Percentiles rank a stretch among this genome's conserved stretches.
Evolutionary conservation across 2,888 invertebrate species (phyloP).

Genomic region (Lasioglossum zephyrum): DNA sequence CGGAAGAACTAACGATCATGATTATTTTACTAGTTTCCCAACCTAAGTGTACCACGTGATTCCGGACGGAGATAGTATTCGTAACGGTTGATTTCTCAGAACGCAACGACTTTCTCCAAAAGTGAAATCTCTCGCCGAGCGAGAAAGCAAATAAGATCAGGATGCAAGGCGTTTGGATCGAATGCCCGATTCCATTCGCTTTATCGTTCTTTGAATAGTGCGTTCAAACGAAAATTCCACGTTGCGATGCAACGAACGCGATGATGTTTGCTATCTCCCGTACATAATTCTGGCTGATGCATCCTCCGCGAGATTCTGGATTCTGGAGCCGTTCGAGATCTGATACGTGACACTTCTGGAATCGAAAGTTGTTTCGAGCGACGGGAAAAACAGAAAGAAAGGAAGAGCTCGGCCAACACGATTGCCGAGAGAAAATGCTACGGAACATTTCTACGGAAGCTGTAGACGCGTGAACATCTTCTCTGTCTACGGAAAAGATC

Average conservation of each 20-base stretch:
- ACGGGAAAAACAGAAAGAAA: slow-evolving; percentile 24
- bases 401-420: slow-evolving; percentile 2
- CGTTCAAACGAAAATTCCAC: neutral
- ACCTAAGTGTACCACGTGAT: neutral
- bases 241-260: neutral
- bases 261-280: neutral
- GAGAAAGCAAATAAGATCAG: slow-evolving; percentile 66
- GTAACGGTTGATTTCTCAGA: slow-evolving; percentile 35
- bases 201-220: neutral
- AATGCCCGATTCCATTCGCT: neutral
- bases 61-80: slow-evolving; percentile 5
- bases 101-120: slow-evolving; percentile 73
- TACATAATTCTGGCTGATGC: neutral
- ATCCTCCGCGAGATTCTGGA: neutral
- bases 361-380: slow-evolving; percentile 53
- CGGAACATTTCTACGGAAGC: slow-evolving; percentile 58
- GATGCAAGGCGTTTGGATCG: slow-evolving; percentile 4
- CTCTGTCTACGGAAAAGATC: neutral
- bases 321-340: neutral
- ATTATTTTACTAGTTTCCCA: neutral
- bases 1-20: neutral
- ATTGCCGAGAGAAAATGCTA: slow-evolving; percentile 32
- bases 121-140: slow-evolving; percentile 72
- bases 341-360: neutral
- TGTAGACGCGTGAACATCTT: slow-evolving; percentile 40